Evolutionary conservation across 2,797 vertebrate genomes (phyloP).

Genomic region (Euthynnus affinis): DNA sequence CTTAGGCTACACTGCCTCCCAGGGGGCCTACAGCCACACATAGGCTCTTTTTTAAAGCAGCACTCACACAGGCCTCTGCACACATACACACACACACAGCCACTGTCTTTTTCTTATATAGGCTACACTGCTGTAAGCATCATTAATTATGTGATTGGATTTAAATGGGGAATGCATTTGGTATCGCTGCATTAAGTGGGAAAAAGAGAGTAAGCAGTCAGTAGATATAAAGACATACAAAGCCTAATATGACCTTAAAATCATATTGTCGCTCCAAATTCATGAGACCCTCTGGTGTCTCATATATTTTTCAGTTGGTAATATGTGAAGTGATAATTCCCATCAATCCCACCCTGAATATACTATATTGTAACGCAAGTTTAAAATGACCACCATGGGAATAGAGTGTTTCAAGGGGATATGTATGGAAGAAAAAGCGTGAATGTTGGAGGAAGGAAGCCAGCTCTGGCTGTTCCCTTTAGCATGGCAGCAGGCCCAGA

Average conservation of each 20-base stretch:
- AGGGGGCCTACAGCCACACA: constrained; percentile 70
- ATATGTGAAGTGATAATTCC: constrained; percentile 23
- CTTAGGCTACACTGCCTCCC: constrained; percentile 78
- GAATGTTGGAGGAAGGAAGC: constrained; percentile 34
- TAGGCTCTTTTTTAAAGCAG: constrained; percentile 49
- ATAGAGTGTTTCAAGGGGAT: constrained; percentile 20
- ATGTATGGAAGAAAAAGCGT: constrained; percentile 3
- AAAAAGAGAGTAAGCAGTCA: constrained; percentile 20
- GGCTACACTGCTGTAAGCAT: constrained; percentile 62
- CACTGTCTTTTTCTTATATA: constrained; percentile 56
- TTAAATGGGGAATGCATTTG: constrained; percentile 61
- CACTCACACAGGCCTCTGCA: not conserved
- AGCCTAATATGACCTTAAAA: constrained; percentile 40
- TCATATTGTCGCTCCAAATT: constrained; percentile 19
- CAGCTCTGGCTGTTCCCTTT: constrained; percentile 31
- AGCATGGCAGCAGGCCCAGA: constrained; percentile 46
- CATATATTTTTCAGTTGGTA: constrained; percentile 21
- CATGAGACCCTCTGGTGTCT: not conserved
- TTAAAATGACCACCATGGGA: constrained; percentile 37
- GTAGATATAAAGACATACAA: constrained; percentile 35
- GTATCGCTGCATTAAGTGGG: constrained; percentile 44
- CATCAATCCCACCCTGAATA: constrained; percentile 16
- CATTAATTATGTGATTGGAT: constrained; percentile 83
- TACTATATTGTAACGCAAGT: not conserved
- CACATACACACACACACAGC: constrained; percentile 29